Percentiles rank a stretch among this genome's conserved stretches.
Evolutionary conservation across 2,113 vertebrate species (phyloP).

Genomic region (Melanostigma gelatinosum): DNA sequence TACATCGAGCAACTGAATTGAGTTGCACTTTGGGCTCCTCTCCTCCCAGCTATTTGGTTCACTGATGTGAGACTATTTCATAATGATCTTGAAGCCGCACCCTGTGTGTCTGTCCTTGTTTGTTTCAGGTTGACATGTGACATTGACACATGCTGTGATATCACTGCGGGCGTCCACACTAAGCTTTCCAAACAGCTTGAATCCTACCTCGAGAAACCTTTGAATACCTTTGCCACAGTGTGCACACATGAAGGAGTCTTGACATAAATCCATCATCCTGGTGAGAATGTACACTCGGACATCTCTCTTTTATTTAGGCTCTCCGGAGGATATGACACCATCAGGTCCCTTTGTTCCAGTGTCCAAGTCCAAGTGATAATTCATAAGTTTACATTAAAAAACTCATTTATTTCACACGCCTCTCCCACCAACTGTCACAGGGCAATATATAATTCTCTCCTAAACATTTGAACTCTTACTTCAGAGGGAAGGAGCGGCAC

Average conservation of each 20-base stretch:
- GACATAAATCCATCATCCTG: slow-evolving; percentile 59
- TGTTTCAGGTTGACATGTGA: slow-evolving; percentile 15
- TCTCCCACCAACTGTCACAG: slow-evolving; percentile 52
- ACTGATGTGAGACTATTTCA: background rate
- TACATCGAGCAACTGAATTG: background rate
- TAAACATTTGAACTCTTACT: slow-evolving; percentile 64
- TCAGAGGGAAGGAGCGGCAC: slow-evolving; percentile 55
- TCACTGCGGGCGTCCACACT: background rate
- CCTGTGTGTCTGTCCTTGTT: background rate
- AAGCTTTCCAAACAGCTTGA: slow-evolving; percentile 48
- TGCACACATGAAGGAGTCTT: slow-evolving; percentile 20
- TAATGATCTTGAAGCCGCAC: background rate
- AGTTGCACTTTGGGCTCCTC: background rate
- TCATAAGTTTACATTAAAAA: slow-evolving; percentile 66
- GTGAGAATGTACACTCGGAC: slow-evolving; percentile 14
- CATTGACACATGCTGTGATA: slow-evolving; percentile 20
- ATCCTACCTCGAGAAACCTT: slow-evolving; percentile 26
- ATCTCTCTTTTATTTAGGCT: slow-evolving; percentile 45
- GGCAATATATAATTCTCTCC: slow-evolving; percentile 59
- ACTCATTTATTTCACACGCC: slow-evolving; percentile 33
- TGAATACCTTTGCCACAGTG: slow-evolving; percentile 9
- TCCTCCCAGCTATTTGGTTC: background rate
- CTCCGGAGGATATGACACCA: slow-evolving; percentile 68
- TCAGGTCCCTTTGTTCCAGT: slow-evolving; percentile 39
- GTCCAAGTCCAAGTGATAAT: slow-evolving; percentile 30